Percentiles rank a stretch among this genome's conserved stretches.
phyloP scores from a whole-genome alignment of 37 sponge, comb jelly and placozoan species.

The Theonella swinhoei region DNA sequence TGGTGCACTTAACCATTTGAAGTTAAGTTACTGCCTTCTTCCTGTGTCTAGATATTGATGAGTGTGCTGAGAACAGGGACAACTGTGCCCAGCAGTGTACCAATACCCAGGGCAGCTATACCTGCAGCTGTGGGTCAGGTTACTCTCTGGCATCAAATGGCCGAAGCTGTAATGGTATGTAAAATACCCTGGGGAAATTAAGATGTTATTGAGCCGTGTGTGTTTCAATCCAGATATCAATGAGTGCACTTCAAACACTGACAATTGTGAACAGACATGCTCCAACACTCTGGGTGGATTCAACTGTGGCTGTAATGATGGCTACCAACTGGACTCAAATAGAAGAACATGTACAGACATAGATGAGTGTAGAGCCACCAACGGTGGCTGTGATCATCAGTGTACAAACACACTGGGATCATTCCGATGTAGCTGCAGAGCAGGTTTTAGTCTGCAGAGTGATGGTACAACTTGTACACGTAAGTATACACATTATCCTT shows the following conservation, averaged over 20 bases:
- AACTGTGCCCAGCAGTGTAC: slow-evolving; percentile 26
- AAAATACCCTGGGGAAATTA: not conserved
- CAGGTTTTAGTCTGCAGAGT: not conserved
- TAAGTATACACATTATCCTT: not conserved
- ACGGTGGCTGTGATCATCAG: not conserved
- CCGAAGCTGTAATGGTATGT: slow-evolving; percentile 11
- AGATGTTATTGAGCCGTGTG: no score
- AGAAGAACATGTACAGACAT: slow-evolving; percentile 21
- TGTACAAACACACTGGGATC: not conserved
- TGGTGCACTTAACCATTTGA: no score
- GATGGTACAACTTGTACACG: not conserved
- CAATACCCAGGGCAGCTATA: slow-evolving; percentile 22
- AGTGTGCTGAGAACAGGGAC: slow-evolving; percentile 22
- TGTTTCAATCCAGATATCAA: slow-evolving; percentile 4
- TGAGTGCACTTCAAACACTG: slow-evolving; percentile 9
- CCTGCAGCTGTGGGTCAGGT: slow-evolving; percentile 23
- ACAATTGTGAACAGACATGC: slow-evolving; percentile 38
- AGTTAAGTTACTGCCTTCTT: no score
- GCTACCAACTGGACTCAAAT: slow-evolving; percentile 1
- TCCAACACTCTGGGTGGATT: slow-evolving; percentile 39
- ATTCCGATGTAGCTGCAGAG: not conserved
- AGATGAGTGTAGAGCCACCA: not conserved
- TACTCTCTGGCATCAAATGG: slow-evolving; percentile 17
- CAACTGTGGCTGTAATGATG: slow-evolving; percentile 29
- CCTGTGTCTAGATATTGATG: slow-evolving; percentile 35